Evolutionary conservation across 1,140 invertebrate genomes (phyloP), one percentile per base, ranked within the genome.

Genomic region (Panulirus ornatus): DNA sequence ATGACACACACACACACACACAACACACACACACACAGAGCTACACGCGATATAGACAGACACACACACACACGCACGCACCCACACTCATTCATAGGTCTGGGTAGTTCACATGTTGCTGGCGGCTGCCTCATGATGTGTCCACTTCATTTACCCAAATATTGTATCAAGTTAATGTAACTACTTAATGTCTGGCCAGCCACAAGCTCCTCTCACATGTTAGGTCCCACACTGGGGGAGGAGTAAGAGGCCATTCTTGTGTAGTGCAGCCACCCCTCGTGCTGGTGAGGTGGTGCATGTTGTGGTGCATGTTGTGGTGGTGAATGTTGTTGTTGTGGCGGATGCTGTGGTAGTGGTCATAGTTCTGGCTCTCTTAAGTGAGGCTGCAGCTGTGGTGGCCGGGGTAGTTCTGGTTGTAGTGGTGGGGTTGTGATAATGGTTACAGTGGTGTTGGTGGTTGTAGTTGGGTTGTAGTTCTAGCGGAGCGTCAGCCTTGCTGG

Each of bases 61-160:
- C 81, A 83, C 81, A 83, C 81, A 58, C 73, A 76, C 84, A 75
- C 73, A 84, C 81, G 70, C 63, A 70, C 58, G 8, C 63, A 84
- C 81, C 27, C 40, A 70, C n/a, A 8, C 63, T 27, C 22, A 70
- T 14, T 22, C 6, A 42, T 19, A 83, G 19, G 11, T 22, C 14
- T 73, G 0, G 14, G 11, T 58, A 11, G 22, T 58, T 58, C 51
- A 58, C 22, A 58, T 58, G 22, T 22, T 11, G 11, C 22, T 22
- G 51, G 51, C 6, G 6, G 34, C 63, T 27, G 22, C n/a, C 63
- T 27, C 22, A 70, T 30, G n/a, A 66, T 66, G n/a, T 30, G 27
- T 66, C 58, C 58, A 30, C 3, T 30, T 27, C 58, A 66, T 22
- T 8, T 66, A 66, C 30, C 11, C 58, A 30, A 0, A 47, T 8